Evolutionary conservation across 1,140 invertebrate species (phyloP).

Genomic region (Zaprionus camerounensis): DNA sequence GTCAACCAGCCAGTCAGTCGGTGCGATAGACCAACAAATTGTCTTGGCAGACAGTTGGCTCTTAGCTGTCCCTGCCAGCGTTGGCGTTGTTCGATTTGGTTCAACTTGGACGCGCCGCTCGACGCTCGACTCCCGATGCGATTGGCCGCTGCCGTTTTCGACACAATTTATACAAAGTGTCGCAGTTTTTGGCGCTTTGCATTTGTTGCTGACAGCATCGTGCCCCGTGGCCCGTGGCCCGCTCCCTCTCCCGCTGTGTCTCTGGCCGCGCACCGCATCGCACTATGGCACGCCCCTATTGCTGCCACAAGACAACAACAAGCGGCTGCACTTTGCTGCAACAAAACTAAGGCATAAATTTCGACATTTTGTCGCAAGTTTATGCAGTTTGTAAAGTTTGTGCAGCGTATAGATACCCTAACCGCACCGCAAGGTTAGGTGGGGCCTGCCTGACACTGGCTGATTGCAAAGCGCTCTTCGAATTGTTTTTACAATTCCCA

Average conservation of each 20-base stretch:
- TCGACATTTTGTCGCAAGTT: conserved; percentile 80
- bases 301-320: conserved; percentile 31
- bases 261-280: background rate
- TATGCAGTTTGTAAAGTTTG: background rate
- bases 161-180: conserved; percentile 82
- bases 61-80: conserved; percentile 47
- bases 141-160: conserved; percentile 71
- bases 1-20: conserved; percentile 24
- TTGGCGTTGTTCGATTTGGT: conserved; percentile 18
- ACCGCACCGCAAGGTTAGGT: conserved; percentile 36
- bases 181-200: conserved; percentile 81
- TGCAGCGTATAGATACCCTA: conserved; percentile 58
- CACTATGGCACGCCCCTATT: conserved; percentile 31
- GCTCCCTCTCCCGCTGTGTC: background rate
- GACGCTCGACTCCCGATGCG: conserved; percentile 18
- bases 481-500: conserved; percentile 70
- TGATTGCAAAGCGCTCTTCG: conserved; percentile 72
- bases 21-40: conserved; percentile 54
- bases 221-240: conserved; percentile 9
- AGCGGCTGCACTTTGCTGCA: conserved; percentile 14
- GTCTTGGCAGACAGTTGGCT: conserved; percentile 70
- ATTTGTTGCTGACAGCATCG: conserved; percentile 74
- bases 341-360: conserved; percentile 74
- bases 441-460: conserved; percentile 48
- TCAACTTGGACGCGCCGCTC: conserved; percentile 32